phyloP scores from a whole-genome alignment of 2,888 invertebrate genomes.

The Pogonocherus hispidulus region DNA sequence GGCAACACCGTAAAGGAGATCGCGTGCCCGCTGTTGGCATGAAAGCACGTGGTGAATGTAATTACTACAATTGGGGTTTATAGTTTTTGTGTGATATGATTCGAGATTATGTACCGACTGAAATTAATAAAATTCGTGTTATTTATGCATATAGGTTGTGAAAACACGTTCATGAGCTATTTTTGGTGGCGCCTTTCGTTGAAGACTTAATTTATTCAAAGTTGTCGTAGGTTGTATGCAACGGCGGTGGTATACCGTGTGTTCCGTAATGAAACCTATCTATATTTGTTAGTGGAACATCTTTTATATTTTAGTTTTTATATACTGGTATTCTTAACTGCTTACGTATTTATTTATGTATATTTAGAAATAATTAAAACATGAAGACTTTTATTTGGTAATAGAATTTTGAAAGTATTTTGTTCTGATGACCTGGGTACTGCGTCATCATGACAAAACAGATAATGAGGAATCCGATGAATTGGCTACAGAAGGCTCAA shows the following conservation, averaged over 20 bases:
- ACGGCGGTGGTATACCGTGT: background rate
- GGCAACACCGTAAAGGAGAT: background rate
- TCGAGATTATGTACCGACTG: slow-evolving; percentile 15
- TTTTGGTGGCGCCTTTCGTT: background rate
- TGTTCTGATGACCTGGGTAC: too few species aligned
- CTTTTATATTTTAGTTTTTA: too few species aligned
- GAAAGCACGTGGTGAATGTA: slow-evolving; percentile 23
- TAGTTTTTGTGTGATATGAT: slow-evolving; percentile 24
- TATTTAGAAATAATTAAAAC: too few species aligned
- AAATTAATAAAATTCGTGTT: slow-evolving; percentile 28
- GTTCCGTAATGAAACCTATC: background rate
- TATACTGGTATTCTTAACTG: too few species aligned
- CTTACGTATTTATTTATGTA: too few species aligned
- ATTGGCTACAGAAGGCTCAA: too few species aligned
- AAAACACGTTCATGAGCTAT: slow-evolving; percentile 2
- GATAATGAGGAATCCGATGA: too few species aligned
- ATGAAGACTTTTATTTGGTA: too few species aligned
- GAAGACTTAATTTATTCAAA: slow-evolving; percentile 7
- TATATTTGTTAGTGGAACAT: too few species aligned
- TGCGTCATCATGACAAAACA: too few species aligned
- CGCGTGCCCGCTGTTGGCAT: slow-evolving; percentile 19
- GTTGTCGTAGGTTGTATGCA: background rate
- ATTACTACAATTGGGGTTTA: slow-evolving; percentile 29
- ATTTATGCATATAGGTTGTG: slow-evolving; percentile 19
- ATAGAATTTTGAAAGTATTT: too few species aligned